phyloP scores from a whole-genome alignment of 2,888 invertebrate species.

The Conomelus anceps region DNA sequence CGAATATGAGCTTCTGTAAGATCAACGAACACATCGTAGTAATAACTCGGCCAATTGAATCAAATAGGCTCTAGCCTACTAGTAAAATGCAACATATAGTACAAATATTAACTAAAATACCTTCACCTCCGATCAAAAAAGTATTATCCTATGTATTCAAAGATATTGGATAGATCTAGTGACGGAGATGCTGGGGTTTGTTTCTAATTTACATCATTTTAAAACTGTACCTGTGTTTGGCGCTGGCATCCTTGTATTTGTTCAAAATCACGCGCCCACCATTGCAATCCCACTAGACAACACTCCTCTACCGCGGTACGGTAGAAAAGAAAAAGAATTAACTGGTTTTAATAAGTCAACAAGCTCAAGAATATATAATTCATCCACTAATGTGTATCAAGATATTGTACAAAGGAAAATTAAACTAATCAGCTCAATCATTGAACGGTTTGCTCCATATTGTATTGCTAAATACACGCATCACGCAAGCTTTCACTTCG shows the following conservation, averaged over 20 bases:
- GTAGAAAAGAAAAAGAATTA: background rate
- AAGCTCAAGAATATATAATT: background rate
- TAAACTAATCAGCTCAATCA: background rate
- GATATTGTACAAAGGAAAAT: background rate
- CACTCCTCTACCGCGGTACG: constrained; percentile 1
- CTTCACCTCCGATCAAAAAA: background rate
- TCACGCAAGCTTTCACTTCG: background rate
- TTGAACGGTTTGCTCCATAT: background rate
- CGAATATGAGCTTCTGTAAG: background rate
- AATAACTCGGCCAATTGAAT: background rate
- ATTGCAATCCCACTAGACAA: constrained; percentile 38
- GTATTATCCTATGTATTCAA: background rate
- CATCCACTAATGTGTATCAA: background rate
- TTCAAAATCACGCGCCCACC: constrained; percentile 50
- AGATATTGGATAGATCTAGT: background rate
- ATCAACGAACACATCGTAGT: background rate
- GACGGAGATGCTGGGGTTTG: background rate
- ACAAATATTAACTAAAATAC: background rate
- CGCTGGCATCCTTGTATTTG: constrained; percentile 37
- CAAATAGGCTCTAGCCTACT: background rate
- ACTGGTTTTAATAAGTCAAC: background rate
- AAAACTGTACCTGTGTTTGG: constrained; percentile 19
- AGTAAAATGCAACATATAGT: background rate
- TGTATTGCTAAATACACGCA: background rate
- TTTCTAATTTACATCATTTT: background rate